Conservation (phyloP, 2,113 vertebrate species). For the Crypturellus undulatus region DNA sequence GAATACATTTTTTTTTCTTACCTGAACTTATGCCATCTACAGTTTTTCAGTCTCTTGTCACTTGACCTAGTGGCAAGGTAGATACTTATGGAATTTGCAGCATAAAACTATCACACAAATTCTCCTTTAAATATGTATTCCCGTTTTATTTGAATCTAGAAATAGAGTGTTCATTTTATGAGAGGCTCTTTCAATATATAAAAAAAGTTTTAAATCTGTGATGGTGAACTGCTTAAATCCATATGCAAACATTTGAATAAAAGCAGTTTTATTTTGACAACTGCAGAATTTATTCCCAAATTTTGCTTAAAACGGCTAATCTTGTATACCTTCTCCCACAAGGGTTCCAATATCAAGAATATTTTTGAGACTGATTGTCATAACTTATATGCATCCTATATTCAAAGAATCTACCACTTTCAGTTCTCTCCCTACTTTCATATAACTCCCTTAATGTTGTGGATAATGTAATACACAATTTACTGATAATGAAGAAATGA, state of each 20-base stretch:
- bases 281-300: neutral
- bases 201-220: neutral
- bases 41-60: neutral
- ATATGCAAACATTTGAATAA: neutral
- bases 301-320: neutral
- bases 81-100: neutral
- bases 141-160: neutral
- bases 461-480: slow-evolving; percentile 20
- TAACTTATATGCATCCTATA: neutral
- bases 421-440: slow-evolving; percentile 42
- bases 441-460: slow-evolving; percentile 15
- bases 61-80: neutral
- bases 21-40: too few relatives aligned
- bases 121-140: neutral
- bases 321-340: neutral
- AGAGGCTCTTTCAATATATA: fast-evolving
- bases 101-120: neutral
- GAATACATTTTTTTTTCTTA: neutral
- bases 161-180: neutral
- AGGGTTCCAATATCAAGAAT: neutral
- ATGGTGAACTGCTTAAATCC: neutral
- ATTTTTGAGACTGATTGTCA: slow-evolving; percentile 16
- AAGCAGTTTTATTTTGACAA: neutral
- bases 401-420: neutral
- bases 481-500: slow-evolving; percentile 39